phyloP scores from a whole-genome alignment of 2,113 vertebrate genomes.

The Galbula dea region DNA sequence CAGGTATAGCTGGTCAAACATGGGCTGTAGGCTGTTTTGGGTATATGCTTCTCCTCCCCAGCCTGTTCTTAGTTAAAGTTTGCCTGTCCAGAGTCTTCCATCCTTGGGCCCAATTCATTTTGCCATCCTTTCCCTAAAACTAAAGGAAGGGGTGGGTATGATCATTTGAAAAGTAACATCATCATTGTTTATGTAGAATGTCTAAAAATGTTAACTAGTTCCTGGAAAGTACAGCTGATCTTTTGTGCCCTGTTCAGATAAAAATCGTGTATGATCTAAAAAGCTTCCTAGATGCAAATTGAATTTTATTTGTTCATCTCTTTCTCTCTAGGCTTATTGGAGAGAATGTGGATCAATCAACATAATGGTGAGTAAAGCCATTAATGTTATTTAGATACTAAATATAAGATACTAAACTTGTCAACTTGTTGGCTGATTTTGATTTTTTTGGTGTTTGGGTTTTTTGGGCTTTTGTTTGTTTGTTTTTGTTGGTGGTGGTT shows the following conservation, averaged over 20 bases:
- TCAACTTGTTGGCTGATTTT: background rate
- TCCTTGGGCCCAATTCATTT: background rate
- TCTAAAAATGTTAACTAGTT: background rate
- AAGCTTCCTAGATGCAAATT: background rate
- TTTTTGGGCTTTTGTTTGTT: background rate
- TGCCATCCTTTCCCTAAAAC: background rate
- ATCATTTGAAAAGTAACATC: background rate
- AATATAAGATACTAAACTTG: background rate
- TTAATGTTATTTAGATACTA: background rate
- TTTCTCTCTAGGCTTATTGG: background rate
- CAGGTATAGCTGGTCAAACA: fast-evolving
- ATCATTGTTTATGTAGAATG: background rate
- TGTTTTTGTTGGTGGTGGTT: background rate
- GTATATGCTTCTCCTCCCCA: background rate
- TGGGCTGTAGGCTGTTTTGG: background rate
- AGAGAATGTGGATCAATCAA: background rate
- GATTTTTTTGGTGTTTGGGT: background rate
- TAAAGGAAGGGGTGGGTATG: background rate
- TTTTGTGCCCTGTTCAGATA: background rate
- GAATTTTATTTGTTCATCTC: background rate
- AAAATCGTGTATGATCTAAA: background rate
- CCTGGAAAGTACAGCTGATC: background rate
- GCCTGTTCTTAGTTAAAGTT: background rate
- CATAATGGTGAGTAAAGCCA: background rate
- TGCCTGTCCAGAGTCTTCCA: background rate